Evolutionary conservation across 2,113 vertebrate species (phyloP).

Genomic region (Leucoraja erinaceus): DNA sequence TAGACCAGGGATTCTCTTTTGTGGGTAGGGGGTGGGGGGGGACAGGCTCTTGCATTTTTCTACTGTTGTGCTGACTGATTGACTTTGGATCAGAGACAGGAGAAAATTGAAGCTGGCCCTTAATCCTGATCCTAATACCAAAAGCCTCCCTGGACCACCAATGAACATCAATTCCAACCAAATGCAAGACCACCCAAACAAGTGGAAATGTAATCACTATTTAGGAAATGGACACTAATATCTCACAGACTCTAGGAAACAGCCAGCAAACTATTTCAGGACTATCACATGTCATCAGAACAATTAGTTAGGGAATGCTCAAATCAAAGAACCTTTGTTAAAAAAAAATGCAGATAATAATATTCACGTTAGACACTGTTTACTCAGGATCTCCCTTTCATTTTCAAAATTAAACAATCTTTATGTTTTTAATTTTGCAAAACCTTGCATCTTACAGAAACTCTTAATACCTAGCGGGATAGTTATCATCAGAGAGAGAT

Average conservation of each 20-base stretch:
- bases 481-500: not conserved
- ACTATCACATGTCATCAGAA: not conserved
- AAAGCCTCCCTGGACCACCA: not conserved
- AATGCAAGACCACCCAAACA: not conserved
- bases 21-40: no score
- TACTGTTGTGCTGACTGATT: not conserved
- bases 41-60: not conserved
- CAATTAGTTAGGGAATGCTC: not conserved
- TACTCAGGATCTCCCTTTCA: not conserved
- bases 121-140: slow-evolving; percentile 15
- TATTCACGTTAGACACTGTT: not conserved
- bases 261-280: not conserved
- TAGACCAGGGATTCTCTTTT: not conserved
- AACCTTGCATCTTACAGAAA: not conserved
- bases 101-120: not conserved
- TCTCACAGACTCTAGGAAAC: not conserved
- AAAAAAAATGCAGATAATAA: not conserved
- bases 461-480: not conserved
- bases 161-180: not conserved
- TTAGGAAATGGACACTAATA: not conserved
- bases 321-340: not conserved
- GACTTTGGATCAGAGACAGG: not conserved
- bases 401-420: not conserved
- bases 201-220: not conserved
- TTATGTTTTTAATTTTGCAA: not conserved